Evolutionary conservation across 30 jellyfish, hydroid and myxozoan species (phyloP).

Genomic region (Sanderia malayensis): DNA sequence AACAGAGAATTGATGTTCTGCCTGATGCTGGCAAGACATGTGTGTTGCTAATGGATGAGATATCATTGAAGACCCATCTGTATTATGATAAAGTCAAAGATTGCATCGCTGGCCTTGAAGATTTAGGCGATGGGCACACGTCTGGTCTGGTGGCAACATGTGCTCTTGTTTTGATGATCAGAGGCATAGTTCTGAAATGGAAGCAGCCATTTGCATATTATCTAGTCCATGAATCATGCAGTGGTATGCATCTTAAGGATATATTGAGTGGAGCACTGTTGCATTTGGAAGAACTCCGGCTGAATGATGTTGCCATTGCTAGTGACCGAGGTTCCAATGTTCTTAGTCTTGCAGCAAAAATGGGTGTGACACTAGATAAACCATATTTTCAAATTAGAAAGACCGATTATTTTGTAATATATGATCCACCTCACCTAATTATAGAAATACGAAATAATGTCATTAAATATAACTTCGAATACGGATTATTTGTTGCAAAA

Average conservation of each 20-base stretch:
- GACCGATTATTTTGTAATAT: conserved; percentile 8
- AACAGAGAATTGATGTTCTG: conserved; percentile 23
- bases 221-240: conserved; percentile 19
- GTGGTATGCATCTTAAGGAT: neutral
- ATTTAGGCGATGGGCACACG: no score
- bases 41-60: conserved; percentile 35
- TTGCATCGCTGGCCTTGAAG: no score
- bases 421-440: conserved; percentile 24
- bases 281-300: neutral
- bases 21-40: conserved; percentile 9
- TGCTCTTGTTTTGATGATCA: conserved; percentile 27
- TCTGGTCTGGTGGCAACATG: conserved; percentile 28
- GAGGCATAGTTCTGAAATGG: conserved; percentile 25
- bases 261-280: conserved; percentile 19
- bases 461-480: conserved; percentile 3
- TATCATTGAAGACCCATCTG: conserved; percentile 10
- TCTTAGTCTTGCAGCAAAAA: neutral
- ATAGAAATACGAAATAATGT: conserved; percentile 20
- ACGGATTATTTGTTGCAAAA: neutral
- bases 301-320: conserved; percentile 14
- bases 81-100: no score
- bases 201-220: conserved; percentile 46
- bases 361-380: conserved; percentile 14
- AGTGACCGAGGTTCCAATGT: no score
- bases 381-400: conserved; percentile 9